Evolutionary conservation across 2,797 vertebrate genomes (phyloP), one percentile per base, ranked within the genome.

Genomic region (Setipinna tenuifilis): DNA sequence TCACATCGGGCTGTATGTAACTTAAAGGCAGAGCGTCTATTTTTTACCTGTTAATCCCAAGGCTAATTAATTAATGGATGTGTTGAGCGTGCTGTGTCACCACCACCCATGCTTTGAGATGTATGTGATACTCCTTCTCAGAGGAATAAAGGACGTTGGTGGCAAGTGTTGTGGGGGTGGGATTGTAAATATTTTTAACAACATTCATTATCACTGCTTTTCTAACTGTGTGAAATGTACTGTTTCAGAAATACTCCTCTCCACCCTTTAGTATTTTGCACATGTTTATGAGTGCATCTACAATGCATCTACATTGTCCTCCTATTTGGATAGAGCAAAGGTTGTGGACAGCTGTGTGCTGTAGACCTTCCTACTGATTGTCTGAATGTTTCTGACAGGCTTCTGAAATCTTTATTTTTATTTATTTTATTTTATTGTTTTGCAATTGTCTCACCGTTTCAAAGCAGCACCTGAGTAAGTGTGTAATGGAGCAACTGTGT

Each of bases 401-500:
- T 10, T 68, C 62, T 35, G 65, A 35, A 71, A 71, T 17, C 65
- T 71, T 71, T 71, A 14, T 68, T 68, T 68, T 28, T 35, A 7
- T 54, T 54, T 54, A 2, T 54, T 78, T 78, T 44, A 19, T 75
- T 31, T 75, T 35, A 17, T 17, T 11, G 28, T 19, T 75, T 68
- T 12, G 31, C 7, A 35, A 35, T 35, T 78, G 68, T 75, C 31
- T 75, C 16, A 0, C 71, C 31, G 21, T 78, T 78, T 78, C 71
- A 44, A 78, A 78, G 14, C 4, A 19, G 16, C 44, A 78, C 14
- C 19, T 10, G 35, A 78, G 31, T 78, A 85, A 83, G 83, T 46
- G 31, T 54, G 85, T 85, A 86, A 86, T 21, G 87, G 87, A 89
- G 85, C 78, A 88, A 17, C 85, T 85, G 71, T 59, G 82, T 83